Conservation (phyloP, 2,797 vertebrate genomes). For the Squalus acanthias region DNA sequence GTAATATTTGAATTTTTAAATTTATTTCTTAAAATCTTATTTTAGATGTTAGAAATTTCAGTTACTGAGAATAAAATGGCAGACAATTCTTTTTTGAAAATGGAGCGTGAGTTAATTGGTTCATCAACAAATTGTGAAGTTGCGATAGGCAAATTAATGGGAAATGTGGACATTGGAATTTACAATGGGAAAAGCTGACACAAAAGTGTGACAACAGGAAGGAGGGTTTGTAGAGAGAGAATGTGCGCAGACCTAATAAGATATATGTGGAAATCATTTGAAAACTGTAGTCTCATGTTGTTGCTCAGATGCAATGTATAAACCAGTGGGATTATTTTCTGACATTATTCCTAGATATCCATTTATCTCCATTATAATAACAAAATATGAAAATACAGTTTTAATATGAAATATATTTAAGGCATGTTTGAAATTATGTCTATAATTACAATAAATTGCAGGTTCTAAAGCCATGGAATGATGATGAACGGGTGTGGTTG, state of each 20-base stretch:
- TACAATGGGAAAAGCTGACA: neutral
- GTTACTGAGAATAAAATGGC: neutral
- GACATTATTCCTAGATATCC: neutral
- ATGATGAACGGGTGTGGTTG: constrained; percentile 67
- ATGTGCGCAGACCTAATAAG: neutral
- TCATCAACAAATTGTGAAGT: neutral
- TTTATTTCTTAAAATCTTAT: neutral
- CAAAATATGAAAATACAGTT: neutral
- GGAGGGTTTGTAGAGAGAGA: neutral
- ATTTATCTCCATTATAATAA: neutral
- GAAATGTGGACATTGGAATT: neutral
- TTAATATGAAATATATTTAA: neutral
- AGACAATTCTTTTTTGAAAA: neutral
- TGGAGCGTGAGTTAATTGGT: neutral
- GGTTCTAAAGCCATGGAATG: constrained; percentile 64
- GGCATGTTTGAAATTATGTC: neutral
- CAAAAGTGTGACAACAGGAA: neutral
- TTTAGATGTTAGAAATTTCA: neutral
- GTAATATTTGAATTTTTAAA: too few relatives aligned
- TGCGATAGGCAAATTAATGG: neutral
- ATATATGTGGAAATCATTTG: neutral
- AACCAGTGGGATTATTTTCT: neutral
- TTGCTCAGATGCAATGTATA: neutral
- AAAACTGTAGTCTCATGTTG: neutral
- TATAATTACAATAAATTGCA: constrained; percentile 43